A percentile compares a stretch with the other conserved stretches of the same genome.
phyloP scores from a whole-genome alignment of 2,113 vertebrate species.

The Platichthys flesus region DNA sequence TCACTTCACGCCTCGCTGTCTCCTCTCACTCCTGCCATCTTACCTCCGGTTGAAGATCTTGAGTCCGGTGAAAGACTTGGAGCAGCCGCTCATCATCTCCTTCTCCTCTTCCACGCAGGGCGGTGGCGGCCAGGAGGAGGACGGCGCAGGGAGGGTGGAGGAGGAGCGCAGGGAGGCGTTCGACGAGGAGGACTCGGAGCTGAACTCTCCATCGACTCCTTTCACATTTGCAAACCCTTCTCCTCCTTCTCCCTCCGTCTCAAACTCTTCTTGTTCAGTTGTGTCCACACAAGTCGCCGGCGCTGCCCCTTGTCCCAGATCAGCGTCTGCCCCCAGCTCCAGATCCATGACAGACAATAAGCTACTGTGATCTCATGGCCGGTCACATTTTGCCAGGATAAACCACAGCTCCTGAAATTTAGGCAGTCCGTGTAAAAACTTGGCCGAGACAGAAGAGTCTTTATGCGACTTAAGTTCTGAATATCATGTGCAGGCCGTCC shows the following conservation, averaged over 20 bases:
- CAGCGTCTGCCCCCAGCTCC: not conserved
- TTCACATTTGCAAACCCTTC: not conserved
- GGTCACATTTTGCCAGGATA: constrained; percentile 18
- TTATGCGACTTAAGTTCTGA: not conserved
- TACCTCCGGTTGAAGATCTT: constrained; percentile 68
- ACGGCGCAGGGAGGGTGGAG: not conserved
- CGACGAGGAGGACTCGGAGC: constrained; percentile 59
- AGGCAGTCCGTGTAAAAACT: not conserved
- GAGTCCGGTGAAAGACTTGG: constrained; percentile 64
- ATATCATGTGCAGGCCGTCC: not conserved
- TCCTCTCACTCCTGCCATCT: not conserved
- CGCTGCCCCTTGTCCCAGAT: not conserved
- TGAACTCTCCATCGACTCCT: constrained; percentile 33
- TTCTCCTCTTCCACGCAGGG: constrained; percentile 43
- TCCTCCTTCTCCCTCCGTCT: not conserved
- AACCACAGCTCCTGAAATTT: not conserved
- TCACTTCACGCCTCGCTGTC: too few relatives aligned
- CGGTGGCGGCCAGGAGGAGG: not conserved
- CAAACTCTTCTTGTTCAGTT: not conserved
- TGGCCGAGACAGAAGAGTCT: not conserved
- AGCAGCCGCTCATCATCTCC: constrained; percentile 54
- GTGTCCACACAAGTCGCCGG: not conserved
- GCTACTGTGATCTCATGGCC: not conserved
- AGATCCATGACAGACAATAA: constrained; percentile 35
- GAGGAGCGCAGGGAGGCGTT: constrained; percentile 32